These are phyloP conservation scores for Cygnus olor DNA, from an alignment of 2,797 vertebrate genomes.

Conservation along the genomic window DNA sequence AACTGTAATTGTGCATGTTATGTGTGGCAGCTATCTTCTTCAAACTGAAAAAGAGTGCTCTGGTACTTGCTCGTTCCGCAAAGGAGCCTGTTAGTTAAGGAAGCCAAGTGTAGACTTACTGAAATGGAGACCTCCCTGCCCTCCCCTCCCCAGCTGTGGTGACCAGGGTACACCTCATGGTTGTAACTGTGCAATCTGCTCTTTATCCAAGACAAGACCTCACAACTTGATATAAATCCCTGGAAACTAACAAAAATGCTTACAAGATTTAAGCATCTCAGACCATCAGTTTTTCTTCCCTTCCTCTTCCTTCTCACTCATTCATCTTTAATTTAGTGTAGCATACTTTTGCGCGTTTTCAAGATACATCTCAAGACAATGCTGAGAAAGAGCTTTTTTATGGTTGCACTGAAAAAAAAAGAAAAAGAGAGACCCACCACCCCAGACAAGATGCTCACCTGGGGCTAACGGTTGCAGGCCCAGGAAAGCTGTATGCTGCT, in stretches of 20 bases:
- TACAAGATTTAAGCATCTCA: neutral
- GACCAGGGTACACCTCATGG: neutral
- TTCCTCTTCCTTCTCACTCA: neutral
- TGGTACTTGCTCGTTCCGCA: neutral
- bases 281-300: neutral
- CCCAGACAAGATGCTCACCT: neutral
- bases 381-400: neutral
- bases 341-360: neutral
- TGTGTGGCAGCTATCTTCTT: neutral
- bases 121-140: neutral
- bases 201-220: neutral
- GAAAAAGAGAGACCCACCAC: neutral
- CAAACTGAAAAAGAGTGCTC: neutral
- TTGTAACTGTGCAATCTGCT: accelerated
- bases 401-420: neutral
- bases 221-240: neutral
- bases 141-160: accelerated
- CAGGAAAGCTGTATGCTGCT: neutral
- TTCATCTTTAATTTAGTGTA: neutral
- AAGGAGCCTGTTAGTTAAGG: neutral
- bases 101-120: neutral
- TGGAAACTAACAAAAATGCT: neutral
- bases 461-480: neutral
- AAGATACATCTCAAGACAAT: neutral
- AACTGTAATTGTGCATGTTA: neutral